phyloP scores from a whole-genome alignment of 2,113 vertebrate species.

The Phrynosoma platyrhinos region DNA sequence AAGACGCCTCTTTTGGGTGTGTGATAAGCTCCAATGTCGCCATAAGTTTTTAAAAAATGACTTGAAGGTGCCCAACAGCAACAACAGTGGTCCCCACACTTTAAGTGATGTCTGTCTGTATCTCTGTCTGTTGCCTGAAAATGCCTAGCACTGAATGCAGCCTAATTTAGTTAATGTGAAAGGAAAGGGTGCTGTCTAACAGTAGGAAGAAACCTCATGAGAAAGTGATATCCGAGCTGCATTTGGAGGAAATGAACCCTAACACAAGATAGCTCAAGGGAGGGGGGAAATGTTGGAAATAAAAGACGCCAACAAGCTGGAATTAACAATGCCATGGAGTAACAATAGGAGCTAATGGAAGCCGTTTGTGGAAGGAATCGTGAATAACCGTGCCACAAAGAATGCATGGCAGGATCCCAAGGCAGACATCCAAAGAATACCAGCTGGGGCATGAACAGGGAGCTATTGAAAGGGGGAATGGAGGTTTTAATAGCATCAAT shows the following conservation, averaged over 20 bases:
- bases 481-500: constrained; percentile 66
- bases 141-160: neutral
- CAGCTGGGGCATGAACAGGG: constrained; percentile 77
- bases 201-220: constrained; percentile 45
- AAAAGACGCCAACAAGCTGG: constrained; percentile 68
- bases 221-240: constrained; percentile 58
- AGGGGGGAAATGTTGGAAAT: constrained; percentile 36
- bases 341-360: constrained; percentile 78
- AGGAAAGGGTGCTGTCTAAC: constrained; percentile 3
- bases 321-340: constrained; percentile 67
- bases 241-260: constrained; percentile 67
- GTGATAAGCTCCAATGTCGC: no score
- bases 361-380: constrained; percentile 75
- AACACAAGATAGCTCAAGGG: constrained; percentile 61
- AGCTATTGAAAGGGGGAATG: constrained; percentile 58
- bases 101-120: no score
- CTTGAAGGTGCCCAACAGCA: no score
- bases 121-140: neutral
- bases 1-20: no score
- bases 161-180: constrained; percentile 5
- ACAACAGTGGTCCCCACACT: no score
- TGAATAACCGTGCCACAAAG: constrained; percentile 75
- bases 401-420: constrained; percentile 76
- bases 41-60: no score
- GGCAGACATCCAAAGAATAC: constrained; percentile 78